A percentile compares a stretch with the other conserved stretches of the same genome.
phyloP scores from a whole-genome alignment of 1,140 invertebrate species.

The Drosophila lacteicornis region DNA sequence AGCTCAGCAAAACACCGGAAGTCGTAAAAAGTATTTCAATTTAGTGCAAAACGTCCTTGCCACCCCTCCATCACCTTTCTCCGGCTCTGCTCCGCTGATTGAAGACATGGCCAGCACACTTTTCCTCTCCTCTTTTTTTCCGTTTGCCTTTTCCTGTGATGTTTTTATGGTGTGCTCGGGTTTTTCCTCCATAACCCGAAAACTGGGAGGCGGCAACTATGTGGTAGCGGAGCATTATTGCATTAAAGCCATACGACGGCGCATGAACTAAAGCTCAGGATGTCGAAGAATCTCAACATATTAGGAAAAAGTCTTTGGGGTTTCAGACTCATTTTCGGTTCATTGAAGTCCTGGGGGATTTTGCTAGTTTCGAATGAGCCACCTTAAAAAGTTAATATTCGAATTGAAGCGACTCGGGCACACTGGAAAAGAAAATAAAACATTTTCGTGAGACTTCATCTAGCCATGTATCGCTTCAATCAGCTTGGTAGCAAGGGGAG shows the following conservation, averaged over 20 bases:
- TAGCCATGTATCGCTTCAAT: slow-evolving; percentile 71
- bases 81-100: slow-evolving; percentile 21
- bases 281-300: neutral
- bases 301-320: neutral
- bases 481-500: slow-evolving; percentile 85
- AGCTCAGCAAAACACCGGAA: slow-evolving; percentile 66
- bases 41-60: slow-evolving; percentile 60
- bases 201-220: slow-evolving; percentile 28
- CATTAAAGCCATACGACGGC: slow-evolving; percentile 31
- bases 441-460: neutral
- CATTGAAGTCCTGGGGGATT: neutral
- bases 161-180: slow-evolving; percentile 38
- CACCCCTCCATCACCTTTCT: slow-evolving; percentile 10
- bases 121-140: neutral
- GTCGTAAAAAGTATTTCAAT: slow-evolving; percentile 74
- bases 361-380: too few species aligned
- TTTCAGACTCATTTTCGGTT: neutral
- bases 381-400: neutral
- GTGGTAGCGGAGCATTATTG: slow-evolving; percentile 24
- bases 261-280: slow-evolving; percentile 1
- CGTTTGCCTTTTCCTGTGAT: slow-evolving; percentile 15
- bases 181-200: slow-evolving; percentile 32
- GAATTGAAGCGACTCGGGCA: neutral
- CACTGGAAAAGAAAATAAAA: too few species aligned
- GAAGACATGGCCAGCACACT: slow-evolving; percentile 42